Evolutionary conservation across 2,888 invertebrate species (phyloP).

Genomic region (Clistopyga incitator): DNA sequence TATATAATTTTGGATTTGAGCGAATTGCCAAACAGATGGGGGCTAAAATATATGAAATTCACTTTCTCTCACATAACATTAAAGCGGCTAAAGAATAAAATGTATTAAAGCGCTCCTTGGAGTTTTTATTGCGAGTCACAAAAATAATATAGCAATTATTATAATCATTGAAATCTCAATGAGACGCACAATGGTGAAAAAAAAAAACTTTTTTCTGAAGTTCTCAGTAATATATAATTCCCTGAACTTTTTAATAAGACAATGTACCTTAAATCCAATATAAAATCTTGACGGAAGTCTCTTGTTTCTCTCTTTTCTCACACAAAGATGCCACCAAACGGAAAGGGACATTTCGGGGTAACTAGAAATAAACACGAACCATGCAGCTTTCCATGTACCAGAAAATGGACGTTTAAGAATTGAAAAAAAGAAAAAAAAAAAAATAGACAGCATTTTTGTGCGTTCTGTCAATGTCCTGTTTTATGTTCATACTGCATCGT

Average conservation of each 20-base stretch:
- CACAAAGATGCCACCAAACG: conserved; percentile 73
- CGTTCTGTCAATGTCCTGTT: conserved; percentile 31
- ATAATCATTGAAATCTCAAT: too few species aligned
- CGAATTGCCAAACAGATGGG: background rate
- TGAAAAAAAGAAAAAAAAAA: conserved; percentile 17
- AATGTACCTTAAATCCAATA: conserved; percentile 6
- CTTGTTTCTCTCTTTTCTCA: conserved; percentile 69
- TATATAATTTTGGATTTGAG: background rate
- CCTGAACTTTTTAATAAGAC: background rate
- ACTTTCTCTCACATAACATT: background rate
- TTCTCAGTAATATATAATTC: background rate
- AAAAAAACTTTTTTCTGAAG: too few species aligned
- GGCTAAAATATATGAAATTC: background rate
- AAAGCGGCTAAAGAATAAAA: too few species aligned
- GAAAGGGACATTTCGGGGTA: conserved; percentile 77
- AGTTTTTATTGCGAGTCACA: too few species aligned
- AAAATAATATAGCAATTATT: too few species aligned
- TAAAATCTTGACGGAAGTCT: conserved; percentile 35
- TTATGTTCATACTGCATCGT: conserved; percentile 48
- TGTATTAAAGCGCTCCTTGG: too few species aligned
- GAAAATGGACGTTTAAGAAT: background rate
- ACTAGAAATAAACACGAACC: conserved; percentile 72
- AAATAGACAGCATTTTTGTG: background rate
- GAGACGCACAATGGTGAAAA: too few species aligned
- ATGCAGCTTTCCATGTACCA: conserved; percentile 68